Evolutionary conservation across 2,888 invertebrate species (phyloP), one percentile per base, ranked within the genome.

Genomic region (Microctonus aethiopoides): DNA sequence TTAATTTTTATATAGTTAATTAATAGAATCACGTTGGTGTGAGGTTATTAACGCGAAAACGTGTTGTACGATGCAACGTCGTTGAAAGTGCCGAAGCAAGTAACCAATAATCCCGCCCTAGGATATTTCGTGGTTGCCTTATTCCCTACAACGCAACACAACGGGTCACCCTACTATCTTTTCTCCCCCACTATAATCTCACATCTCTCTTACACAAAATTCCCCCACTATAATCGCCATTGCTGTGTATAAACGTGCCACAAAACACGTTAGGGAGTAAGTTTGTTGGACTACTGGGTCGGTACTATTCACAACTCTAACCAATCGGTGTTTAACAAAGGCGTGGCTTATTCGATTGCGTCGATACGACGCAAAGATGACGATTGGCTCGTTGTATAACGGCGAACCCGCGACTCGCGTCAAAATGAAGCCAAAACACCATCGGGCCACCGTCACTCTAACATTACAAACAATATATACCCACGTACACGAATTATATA

Each of bases 311-410:
- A n/a, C 39, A 20, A 46, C 51, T 65, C 56, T 32, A 16, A 1
- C 79, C 76, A 79, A 79, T 79, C 24, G 61, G 1, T 13, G 24
- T 3, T 0, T 3, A 0, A 13, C 0, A 34, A 13, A 46, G 79
- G 78, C 74, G 74, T 67, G 9, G 67, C 36, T 57, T n/a, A 16
- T 16, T n/a, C 36, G 29, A 64, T 64, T 59, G 59, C 39, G 59
- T 65, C 52, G 67, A 62, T 68, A 68, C 29, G 54, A 68, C 39
- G 36, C 16, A 10, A 11, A 16, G 11, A 10, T 26, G 26, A 46
- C 41, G 71, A 77, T 78, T 78, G 78, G 79, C 57, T 68, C 56
- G 10, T 1, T 32, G 10, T 62, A 60, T 62, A 57, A 36, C 57
- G 67, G 54, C 63, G 57, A 69, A 39, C 67, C 54, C 69, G 68